These are phyloP conservation scores for Formica exsecta DNA, from an alignment of 1,140 invertebrate species.

Conservation along the genomic window DNA sequence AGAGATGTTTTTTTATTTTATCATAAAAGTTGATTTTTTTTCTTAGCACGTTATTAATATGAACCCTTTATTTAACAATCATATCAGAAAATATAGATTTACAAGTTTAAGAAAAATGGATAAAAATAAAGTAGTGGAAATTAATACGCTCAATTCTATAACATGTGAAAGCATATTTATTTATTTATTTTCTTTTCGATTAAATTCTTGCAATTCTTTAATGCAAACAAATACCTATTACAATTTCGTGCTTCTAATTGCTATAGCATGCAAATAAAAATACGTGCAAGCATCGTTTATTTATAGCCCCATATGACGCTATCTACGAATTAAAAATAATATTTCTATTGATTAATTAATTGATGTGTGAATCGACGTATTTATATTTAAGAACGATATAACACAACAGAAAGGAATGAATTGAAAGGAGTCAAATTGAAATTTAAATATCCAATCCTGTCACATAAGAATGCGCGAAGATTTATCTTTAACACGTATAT, in stretches of 20 bases:
- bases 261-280: slow-evolving; percentile 40
- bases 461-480: too few relatives aligned
- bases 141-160: neutral
- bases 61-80: neutral
- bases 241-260: slow-evolving; percentile 29
- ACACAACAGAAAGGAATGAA: too few relatives aligned
- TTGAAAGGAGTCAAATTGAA: slow-evolving; percentile 1
- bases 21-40: slow-evolving; percentile 1
- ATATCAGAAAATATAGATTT: neutral
- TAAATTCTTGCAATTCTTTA: slow-evolving; percentile 6
- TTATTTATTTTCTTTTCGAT: neutral
- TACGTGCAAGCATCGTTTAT: slow-evolving; percentile 30
- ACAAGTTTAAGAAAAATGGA: slow-evolving; percentile 15
- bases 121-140: neutral
- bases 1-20: neutral
- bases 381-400: neutral
- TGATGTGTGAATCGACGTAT: neutral
- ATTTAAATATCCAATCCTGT: neutral
- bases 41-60: neutral
- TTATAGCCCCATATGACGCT: neutral
- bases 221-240: neutral
- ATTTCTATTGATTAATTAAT: slow-evolving; percentile 15
- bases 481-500: neutral
- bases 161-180: slow-evolving; percentile 6
- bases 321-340: slow-evolving; percentile 45